A percentile compares a stretch with the other conserved stretches of the same genome.
phyloP scores from a whole-genome alignment of 35 echinoderm and acorn worm species.

The Antedon bifida region DNA sequence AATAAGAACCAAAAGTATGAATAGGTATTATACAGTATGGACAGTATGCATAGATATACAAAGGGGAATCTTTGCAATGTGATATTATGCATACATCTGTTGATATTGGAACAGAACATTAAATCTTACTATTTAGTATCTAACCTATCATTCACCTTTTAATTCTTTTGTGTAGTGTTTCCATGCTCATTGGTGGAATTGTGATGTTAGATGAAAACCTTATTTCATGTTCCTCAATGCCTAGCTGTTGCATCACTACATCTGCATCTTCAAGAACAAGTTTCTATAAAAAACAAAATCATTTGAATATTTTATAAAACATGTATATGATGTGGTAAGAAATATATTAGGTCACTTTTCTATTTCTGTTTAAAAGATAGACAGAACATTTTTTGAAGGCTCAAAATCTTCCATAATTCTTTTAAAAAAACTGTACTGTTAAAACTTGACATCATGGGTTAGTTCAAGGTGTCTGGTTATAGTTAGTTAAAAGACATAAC shows the following conservation, averaged over 20 bases:
- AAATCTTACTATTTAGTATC: no score
- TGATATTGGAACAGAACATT: no score
- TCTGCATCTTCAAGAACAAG: slow-evolving; percentile 60
- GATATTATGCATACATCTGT: no score
- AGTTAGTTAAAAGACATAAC: neutral
- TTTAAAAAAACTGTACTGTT: no score
- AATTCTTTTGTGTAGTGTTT: slow-evolving; percentile 68
- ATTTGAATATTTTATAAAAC: neutral
- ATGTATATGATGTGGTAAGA: neutral
- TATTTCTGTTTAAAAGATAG: no score
- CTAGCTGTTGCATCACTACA: slow-evolving; percentile 70
- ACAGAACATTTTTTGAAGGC: neutral
- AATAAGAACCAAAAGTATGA: neutral
- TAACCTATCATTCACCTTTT: slow-evolving; percentile 66
- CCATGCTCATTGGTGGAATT: slow-evolving; percentile 59
- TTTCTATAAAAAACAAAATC: slow-evolving; percentile 32
- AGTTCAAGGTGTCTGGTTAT: no score
- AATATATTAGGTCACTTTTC: neutral
- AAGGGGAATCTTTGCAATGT: no score
- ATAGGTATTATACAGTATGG: no score
- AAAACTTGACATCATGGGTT: no score
- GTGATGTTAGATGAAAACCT: slow-evolving; percentile 83
- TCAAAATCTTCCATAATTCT: no score
- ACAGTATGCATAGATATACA: no score
- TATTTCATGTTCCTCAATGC: slow-evolving; percentile 84